Base-by-base conservation (phyloP, 1,140 invertebrate genomes). In the Drosophila yakuba region DNA sequence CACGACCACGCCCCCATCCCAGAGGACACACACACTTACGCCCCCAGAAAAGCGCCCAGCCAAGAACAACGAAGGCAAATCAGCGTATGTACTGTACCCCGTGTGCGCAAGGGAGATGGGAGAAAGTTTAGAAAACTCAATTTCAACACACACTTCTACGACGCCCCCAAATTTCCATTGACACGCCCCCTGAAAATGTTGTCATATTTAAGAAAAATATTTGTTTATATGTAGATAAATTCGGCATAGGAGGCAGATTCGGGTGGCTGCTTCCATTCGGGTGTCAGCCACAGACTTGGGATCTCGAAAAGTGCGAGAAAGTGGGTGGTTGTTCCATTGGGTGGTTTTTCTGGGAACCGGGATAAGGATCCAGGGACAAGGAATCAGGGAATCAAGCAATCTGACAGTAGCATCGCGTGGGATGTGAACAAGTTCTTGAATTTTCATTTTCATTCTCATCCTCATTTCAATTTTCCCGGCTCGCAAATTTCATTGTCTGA, bases 191-290 rank as follows among this genome's bases (percentile, higher is more conserved):
- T 3, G 4, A 64, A 55, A 64, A 79, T 80, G 72, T 73, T 80
- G 73, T 80, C 73, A 84, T 89, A 90, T 89, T 90, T 90, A 89
- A 67, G 80, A 89, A 89, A 78, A 75, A 89, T 89, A 89, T 89
- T 89, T 89, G 84, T 89, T 89, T 89, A 89, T 89, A 69, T 83
- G 60, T 71, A 74, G 77, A 89, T 90, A 84, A 89, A 90, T 89
- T 89, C 74, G 56, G 61, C 41, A 43, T 15, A 15, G 41, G n/a
- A n/a, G 8, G 43, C 41, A 25, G 17, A 47, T 15, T 35, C 8
- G 64, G 23, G 57, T 47, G 73, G 48, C 57, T 68, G 66, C 78
- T 81, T 74, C 74, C 63, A 76, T 57, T 66, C 43, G 64, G 60
- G 80, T 83, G 80, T 88, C 84, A 88, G 64, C 51, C 52, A 23